A percentile compares a stretch with the other conserved stretches of the same genome.
phyloP scores from a whole-genome alignment of 2,113 vertebrate genomes.

The Thunnus thynnus region DNA sequence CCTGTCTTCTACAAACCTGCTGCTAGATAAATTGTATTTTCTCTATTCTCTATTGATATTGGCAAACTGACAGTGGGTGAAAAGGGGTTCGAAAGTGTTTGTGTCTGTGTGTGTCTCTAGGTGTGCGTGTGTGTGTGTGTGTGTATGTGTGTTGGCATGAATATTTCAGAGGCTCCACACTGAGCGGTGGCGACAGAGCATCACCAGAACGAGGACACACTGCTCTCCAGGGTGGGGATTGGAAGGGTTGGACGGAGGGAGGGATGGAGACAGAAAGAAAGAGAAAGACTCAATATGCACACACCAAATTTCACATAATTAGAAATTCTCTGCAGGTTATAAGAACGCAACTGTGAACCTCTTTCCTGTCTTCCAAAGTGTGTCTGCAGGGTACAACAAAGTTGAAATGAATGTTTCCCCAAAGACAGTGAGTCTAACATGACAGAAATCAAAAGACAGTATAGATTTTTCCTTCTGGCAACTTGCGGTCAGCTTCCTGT shows the following conservation, averaged over 20 bases:
- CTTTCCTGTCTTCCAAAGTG: not conserved
- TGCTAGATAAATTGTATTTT: conserved; percentile 62
- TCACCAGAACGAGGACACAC: conserved; percentile 67
- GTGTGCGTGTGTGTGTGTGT: conserved; percentile 44
- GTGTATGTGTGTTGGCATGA: conserved; percentile 64
- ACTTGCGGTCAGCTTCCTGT: conserved; percentile 6
- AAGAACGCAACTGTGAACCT: not conserved
- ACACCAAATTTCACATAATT: not conserved
- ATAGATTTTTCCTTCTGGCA: not conserved
- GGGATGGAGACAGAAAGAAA: not conserved
- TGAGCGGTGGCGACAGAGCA: conserved; percentile 59
- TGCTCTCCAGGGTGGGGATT: conserved; percentile 48
- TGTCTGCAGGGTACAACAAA: conserved; percentile 1
- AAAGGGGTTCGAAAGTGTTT: conserved; percentile 40
- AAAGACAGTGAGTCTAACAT: conserved; percentile 3
- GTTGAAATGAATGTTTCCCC: not conserved
- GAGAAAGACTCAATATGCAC: not conserved
- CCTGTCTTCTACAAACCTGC: conserved; percentile 37
- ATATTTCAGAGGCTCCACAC: conserved; percentile 72
- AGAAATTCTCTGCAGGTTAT: not conserved
- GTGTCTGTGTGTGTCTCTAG: conserved; percentile 16
- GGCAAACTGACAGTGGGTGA: conserved; percentile 45
- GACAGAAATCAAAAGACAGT: not conserved
- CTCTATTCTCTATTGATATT: conserved; percentile 56
- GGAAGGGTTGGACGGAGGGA: conserved; percentile 23